Percentiles rank a stretch among this genome's conserved stretches.
Evolutionary conservation across 2,888 invertebrate genomes (phyloP).

Genomic region (Epirrita christyi): DNA sequence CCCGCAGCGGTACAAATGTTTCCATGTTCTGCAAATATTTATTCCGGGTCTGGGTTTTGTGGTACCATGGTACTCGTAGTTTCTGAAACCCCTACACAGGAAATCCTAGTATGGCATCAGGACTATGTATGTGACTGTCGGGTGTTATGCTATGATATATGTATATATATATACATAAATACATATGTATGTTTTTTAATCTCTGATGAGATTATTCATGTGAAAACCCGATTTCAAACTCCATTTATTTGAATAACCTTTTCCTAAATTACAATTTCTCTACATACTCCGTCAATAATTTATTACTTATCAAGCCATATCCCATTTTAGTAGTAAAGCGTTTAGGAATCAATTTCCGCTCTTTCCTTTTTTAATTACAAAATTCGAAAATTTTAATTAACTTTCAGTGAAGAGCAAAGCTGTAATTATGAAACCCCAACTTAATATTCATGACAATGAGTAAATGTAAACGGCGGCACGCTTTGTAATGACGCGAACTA

Average conservation of each 20-base stretch:
- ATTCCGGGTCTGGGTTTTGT: too few species aligned
- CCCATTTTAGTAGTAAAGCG: background rate
- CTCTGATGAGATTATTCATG: too few species aligned
- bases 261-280: background rate
- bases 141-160: too few species aligned
- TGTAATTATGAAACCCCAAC: conserved; percentile 19
- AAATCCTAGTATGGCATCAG: too few species aligned
- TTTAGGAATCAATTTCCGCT: conserved; percentile 1
- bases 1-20: too few species aligned
- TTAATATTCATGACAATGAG: conserved; percentile 33
- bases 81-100: too few species aligned
- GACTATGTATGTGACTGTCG: too few species aligned
- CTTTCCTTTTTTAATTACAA: background rate
- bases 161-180: too few species aligned
- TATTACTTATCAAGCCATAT: background rate
- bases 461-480: conserved; percentile 44
- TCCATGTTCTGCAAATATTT: too few species aligned
- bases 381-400: conserved; percentile 9
- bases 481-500: conserved; percentile 58
- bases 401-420: conserved; percentile 19
- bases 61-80: too few species aligned
- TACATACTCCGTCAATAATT: background rate
- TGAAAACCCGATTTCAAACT: background rate
- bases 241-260: background rate
- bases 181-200: too few species aligned